Percentiles rank a stretch among this genome's conserved stretches.
phyloP scores from a whole-genome alignment of 2,113 vertebrate genomes.

The Psettodes erumei region DNA sequence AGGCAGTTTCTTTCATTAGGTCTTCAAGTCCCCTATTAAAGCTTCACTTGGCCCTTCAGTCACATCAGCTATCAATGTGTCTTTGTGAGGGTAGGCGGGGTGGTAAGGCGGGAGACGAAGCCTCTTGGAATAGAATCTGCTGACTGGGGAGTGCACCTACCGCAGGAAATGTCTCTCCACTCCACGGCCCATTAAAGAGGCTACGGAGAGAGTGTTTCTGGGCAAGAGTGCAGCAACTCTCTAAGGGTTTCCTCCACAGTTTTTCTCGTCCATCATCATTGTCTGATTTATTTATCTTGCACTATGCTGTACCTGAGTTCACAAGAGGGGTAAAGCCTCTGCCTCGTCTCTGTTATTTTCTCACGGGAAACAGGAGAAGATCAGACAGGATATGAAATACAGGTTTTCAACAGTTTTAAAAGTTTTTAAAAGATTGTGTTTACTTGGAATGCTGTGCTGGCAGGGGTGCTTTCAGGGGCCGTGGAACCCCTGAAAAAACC shows the following conservation, averaged over 20 bases:
- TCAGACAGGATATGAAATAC: not conserved
- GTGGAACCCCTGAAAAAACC: not conserved
- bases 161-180: conserved; percentile 56
- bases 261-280: conserved; percentile 43
- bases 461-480: not conserved
- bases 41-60: conserved; percentile 47
- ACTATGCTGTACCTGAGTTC: conserved; percentile 30
- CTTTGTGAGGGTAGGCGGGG: conserved; percentile 41
- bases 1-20: conserved; percentile 58
- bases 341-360: conserved; percentile 14
- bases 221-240: conserved; percentile 44
- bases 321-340: not conserved
- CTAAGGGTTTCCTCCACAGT: conserved; percentile 24
- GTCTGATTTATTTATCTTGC: conserved; percentile 60
- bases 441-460: not conserved
- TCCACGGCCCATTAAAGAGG: conserved; percentile 63
- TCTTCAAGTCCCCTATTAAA: conserved; percentile 63
- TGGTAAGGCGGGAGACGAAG: conserved; percentile 25
- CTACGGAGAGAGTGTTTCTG: conserved; percentile 49
- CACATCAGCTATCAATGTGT: conserved; percentile 65
- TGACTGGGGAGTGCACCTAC: conserved; percentile 63
- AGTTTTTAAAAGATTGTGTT: not conserved
- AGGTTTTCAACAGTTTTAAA: conserved; percentile 15
- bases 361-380: not conserved
- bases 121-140: conserved; percentile 77